Evolutionary conservation across 2,888 invertebrate genomes (phyloP), one percentile per base, ranked within the genome.

Genomic region (Acanthacorydalis orientalis): DNA sequence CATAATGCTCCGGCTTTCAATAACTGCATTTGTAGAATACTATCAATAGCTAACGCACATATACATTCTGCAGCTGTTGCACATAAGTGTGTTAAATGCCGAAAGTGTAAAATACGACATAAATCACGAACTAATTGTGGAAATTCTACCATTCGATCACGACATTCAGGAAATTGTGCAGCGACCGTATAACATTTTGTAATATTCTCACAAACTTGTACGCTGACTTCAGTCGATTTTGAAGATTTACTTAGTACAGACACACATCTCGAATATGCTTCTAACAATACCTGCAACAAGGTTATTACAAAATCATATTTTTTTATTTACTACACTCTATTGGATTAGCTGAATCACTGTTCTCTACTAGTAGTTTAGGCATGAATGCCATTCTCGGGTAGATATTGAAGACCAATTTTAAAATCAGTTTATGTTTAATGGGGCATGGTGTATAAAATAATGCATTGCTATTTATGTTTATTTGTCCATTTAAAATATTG

Each of bases 111-210:
- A 51, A 90, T 81, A 51, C 87, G 73, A 59, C 88, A 87, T 9
- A 93, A 70, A 64, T 97, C 93, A 43, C 79, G 78, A 49, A 92
- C 78, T 33, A 98, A 74, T 57, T 82, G 80, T n/a, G 89, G 84
- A 69, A 93, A 74, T 58, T 83, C 84, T 4, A 90, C 85, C 58
- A 95, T 85, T 53, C 79, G 78, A 56, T 83, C 84, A 54, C 95
- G 77, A 62, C 96, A 97, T 40, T 79, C 83, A 53, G 86, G 80
- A 72, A 98, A 99, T 54, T 83, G 79, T 33, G 95, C 91, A 3
- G 97, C 92, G 4, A 97, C 96, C n/a, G 89, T 84, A 64, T 91
- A 91, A 67, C 95, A 96, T 49, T 80, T 79, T 14, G 91, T 86
- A 53, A 91, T 81, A 69, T 96, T 85, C 31, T 77, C 83, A 62